These are phyloP conservation scores for Nasonia oneida DNA, from an alignment of 2,888 invertebrate genomes.

Conservation along the genomic window DNA sequence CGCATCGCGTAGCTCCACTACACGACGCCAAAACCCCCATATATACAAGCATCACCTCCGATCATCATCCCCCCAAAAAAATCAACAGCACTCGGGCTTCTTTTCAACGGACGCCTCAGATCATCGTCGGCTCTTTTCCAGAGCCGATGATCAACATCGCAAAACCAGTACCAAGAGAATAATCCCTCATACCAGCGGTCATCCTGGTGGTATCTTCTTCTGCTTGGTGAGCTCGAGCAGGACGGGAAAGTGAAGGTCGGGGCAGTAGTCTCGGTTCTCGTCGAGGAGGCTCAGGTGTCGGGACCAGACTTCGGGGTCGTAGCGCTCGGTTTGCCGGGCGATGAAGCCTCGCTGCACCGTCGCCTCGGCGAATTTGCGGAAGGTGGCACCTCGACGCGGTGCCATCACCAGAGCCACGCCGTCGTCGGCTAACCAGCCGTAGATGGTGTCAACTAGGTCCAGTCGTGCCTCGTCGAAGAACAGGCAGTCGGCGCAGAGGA, in stretches of 20 bases:
- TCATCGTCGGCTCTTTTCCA: too few relatives aligned
- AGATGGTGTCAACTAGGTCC: slow-evolving; percentile 85
- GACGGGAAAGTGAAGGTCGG: slow-evolving; percentile 87
- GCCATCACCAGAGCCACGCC: slow-evolving; percentile 89
- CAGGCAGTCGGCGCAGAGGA: slow-evolving; percentile 89
- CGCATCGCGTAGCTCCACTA: too few relatives aligned
- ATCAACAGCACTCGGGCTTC: background rate
- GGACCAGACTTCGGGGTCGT: slow-evolving; percentile 85
- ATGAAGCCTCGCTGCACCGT: slow-evolving; percentile 82
- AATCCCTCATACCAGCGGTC: background rate
- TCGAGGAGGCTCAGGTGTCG: slow-evolving; percentile 83
- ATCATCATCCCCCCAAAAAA: background rate
- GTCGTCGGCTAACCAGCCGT: slow-evolving; percentile 82
- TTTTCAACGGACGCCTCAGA: background rate
- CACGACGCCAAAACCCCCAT: too few relatives aligned
- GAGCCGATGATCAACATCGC: background rate
- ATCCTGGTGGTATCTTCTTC: slow-evolving; percentile 59
- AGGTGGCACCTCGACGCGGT: slow-evolving; percentile 86
- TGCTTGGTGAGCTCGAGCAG: slow-evolving; percentile 83
- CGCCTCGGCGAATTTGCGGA: slow-evolving; percentile 85
- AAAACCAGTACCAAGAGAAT: background rate
- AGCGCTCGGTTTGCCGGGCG: slow-evolving; percentile 82
- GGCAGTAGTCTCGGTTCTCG: slow-evolving; percentile 83
- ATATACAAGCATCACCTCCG: background rate
- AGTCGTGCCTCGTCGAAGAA: slow-evolving; percentile 88